These are phyloP conservation scores for Euwallacea similis DNA, from an alignment of 1,140 invertebrate genomes.

Conservation along the genomic window DNA sequence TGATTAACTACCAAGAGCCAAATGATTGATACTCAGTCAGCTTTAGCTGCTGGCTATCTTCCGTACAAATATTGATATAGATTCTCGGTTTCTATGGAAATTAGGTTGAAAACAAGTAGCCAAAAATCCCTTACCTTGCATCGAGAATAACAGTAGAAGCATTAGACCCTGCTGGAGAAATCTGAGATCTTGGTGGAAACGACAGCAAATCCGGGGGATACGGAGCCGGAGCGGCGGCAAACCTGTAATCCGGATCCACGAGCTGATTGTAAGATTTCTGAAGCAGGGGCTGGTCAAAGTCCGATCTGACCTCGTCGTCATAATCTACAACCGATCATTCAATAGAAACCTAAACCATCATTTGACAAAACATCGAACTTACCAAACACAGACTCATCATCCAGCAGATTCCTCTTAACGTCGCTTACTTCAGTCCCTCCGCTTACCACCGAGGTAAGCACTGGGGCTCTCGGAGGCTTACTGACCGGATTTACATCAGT, in stretches of 20 bases:
- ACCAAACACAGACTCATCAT: constrained; percentile 57
- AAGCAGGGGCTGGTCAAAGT: constrained; percentile 54
- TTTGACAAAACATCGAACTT: constrained; percentile 19
- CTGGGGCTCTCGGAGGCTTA: constrained; percentile 72
- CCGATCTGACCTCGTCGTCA: constrained; percentile 66
- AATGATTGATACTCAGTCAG: too few relatives aligned
- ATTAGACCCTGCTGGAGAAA: constrained; percentile 71
- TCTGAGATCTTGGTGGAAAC: constrained; percentile 64
- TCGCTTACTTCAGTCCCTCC: constrained; percentile 76
- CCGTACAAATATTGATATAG: too few relatives aligned
- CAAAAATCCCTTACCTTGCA: constrained; percentile 20
- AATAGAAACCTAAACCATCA: constrained; percentile 10
- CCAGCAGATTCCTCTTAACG: constrained; percentile 74
- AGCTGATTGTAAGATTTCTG: constrained; percentile 54
- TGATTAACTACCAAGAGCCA: too few relatives aligned
- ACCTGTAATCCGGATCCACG: constrained; percentile 55
- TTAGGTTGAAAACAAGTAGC: too few relatives aligned
- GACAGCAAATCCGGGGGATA: constrained; percentile 83
- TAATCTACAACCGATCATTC: constrained; percentile 41
- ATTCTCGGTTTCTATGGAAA: too few relatives aligned
- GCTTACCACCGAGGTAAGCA: constrained; percentile 66
- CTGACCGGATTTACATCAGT: constrained; percentile 79
- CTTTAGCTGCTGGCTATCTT: too few relatives aligned
- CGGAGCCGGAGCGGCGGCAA: constrained; percentile 59
- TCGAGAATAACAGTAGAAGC: constrained; percentile 68